Evolutionary conservation across 2,797 vertebrate species (phyloP).

Genomic region (Pterois miles): DNA sequence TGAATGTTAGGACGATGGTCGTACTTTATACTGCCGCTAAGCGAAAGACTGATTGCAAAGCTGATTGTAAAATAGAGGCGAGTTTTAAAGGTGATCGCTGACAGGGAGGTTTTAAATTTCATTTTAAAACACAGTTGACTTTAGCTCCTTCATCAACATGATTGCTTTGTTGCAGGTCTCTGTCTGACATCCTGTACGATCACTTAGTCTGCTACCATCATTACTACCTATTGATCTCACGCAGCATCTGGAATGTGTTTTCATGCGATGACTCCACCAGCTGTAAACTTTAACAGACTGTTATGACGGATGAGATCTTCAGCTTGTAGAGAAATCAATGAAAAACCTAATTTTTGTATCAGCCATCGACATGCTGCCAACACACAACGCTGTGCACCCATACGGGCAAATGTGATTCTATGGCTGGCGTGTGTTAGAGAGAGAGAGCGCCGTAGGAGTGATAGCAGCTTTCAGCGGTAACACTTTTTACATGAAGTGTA

Average conservation of each 20-base stretch:
- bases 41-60: slow-evolving; percentile 28
- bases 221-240: slow-evolving; percentile 11
- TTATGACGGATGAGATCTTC: slow-evolving; percentile 5
- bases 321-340: neutral
- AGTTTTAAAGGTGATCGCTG: slow-evolving; percentile 27
- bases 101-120: slow-evolving; percentile 23
- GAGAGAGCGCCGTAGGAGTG: neutral
- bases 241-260: slow-evolving; percentile 3
- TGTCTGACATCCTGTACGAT: slow-evolving; percentile 3
- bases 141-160: slow-evolving; percentile 6
- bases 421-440: neutral
- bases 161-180: slow-evolving; percentile 23
- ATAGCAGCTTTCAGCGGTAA: slow-evolving; percentile 36
- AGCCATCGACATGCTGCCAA: slow-evolving; percentile 55
- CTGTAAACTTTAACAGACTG: neutral
- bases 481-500: slow-evolving; percentile 43
- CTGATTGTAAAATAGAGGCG: slow-evolving; percentile 20
- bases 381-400: slow-evolving; percentile 5
- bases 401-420: neutral
- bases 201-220: slow-evolving; percentile 12
- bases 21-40: slow-evolving; percentile 38
- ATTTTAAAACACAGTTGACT: slow-evolving; percentile 32
- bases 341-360: neutral
- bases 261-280: neutral
- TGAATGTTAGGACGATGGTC: slow-evolving; percentile 56